Base-by-base conservation (phyloP, 2,888 invertebrate species). In the Poecilus cupreus region DNA sequence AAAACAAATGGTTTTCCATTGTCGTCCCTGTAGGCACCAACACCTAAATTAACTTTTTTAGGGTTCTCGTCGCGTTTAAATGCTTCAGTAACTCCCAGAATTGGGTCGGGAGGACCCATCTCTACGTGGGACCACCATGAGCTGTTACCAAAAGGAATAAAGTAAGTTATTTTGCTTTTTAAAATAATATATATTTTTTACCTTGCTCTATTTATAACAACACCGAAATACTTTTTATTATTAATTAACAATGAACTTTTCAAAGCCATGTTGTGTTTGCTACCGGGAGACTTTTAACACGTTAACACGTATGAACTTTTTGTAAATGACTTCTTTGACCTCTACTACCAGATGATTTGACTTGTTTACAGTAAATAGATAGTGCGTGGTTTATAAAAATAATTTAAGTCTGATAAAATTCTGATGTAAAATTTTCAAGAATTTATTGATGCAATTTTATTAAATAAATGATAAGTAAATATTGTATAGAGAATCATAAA, bases 91-190 rank as follows among this genome's bases (percentile, higher is more conserved):
- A 99, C 96, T 43, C 99, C 99, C 72, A 99, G 91, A 90, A 99
- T 99, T 22, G 97, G 96, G 91, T 99, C 99, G 3, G 99, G 99
- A 16, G 99, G 99, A 3, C 98, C 99, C 97, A 98, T 96, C 88
- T 94, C 93, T 6, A 99, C 98, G 88, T 95, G 93, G 82, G 93
- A 90, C 95, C 96, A 97, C 94, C 95, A 96, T 85, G 95, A 94
- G 87, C 96, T 96, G 84, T 8, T 87, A n/a, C 20, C 16, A 10
- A 46, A 72, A 39, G 11, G n/a, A 22, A 10, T 46, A 39, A 18
- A 72, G 10, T 49, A 60, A 1, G 13, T 22, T 18, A 20, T 54
- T 22, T 54, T n/a, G n/a, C n/a, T 32, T 8, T 32, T 32, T 32
- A 32, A 32, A 32, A 32, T 32, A 32, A 1, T 26, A 32, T 20